Conservation (phyloP, 2,797 vertebrate species). For the Spea hammondii region DNA sequence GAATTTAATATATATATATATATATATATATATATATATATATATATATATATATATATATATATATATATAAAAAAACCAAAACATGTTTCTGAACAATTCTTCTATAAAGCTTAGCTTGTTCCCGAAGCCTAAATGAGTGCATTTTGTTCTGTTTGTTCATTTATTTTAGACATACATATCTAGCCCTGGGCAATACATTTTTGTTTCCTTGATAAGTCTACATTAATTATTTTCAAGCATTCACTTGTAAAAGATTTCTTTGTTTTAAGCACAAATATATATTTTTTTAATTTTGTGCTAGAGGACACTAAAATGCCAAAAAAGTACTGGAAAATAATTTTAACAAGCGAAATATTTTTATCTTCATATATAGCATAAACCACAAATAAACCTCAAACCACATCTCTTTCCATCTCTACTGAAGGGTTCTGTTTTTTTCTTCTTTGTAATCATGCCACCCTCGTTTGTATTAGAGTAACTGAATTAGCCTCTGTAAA, state of each 20-base stretch:
- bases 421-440: conserved; percentile 64
- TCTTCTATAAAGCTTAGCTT: neutral
- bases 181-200: conserved; percentile 18
- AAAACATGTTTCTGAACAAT: neutral
- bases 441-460: conserved; percentile 12
- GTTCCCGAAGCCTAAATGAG: neutral
- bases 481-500: conserved; percentile 43
- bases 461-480: neutral
- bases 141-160: neutral
- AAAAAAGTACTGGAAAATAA: conserved; percentile 54
- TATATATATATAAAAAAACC: no score
- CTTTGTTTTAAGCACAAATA: conserved; percentile 20
- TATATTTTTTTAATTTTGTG: neutral
- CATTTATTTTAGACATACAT: conserved; percentile 8
- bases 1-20: no score
- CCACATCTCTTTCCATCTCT: conserved; percentile 75
- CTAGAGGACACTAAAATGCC: neutral
- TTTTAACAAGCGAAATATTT: conserved; percentile 34
- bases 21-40: no score
- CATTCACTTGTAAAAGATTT: conserved; percentile 18
- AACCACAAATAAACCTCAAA: conserved; percentile 71
- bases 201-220: conserved; percentile 6
- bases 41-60: no score
- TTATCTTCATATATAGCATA: conserved; percentile 45
- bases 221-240: conserved; percentile 14